Evolutionary conservation across 1,140 invertebrate genomes (phyloP).

Genomic region (Calosoma granatense): DNA sequence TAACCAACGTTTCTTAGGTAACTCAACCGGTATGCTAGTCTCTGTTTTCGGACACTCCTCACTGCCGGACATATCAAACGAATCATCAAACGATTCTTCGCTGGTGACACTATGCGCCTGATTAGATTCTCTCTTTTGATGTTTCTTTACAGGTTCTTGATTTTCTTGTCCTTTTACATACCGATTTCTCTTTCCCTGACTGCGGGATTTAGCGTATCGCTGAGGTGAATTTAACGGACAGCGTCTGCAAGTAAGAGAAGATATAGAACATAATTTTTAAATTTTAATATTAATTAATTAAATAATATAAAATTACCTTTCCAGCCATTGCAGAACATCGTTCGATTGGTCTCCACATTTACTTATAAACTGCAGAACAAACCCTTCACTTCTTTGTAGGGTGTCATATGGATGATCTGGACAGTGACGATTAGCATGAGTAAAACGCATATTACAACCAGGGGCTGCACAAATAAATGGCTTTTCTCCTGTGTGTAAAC

Average conservation of each 20-base stretch:
- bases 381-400: not conserved
- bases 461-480: conserved; percentile 62
- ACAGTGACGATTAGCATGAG: conserved; percentile 74
- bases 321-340: conserved; percentile 36
- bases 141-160: conserved; percentile 24
- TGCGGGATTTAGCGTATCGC: not conserved
- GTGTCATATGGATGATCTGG: conserved; percentile 46
- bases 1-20: conserved; percentile 55
- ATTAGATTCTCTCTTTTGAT: conserved; percentile 30
- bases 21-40: conserved; percentile 37
- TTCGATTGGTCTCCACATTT: conserved; percentile 38
- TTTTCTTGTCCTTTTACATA: conserved; percentile 35
- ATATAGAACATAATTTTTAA: not conserved
- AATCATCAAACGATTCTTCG: conserved; percentile 25
- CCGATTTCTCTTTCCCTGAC: conserved; percentile 23
- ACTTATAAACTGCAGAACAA: conserved; percentile 12
- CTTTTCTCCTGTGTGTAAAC: conserved; percentile 73
- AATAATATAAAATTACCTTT: no score
- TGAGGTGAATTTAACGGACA: not conserved
- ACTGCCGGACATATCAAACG: conserved; percentile 31
- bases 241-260: not conserved
- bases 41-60: conserved; percentile 23
- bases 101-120: not conserved
- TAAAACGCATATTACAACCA: conserved; percentile 60
- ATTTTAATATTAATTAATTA: no score